Conservation (phyloP, 92 coral and sea anemone genomes). For the Zoanthus sansibaricus region DNA sequence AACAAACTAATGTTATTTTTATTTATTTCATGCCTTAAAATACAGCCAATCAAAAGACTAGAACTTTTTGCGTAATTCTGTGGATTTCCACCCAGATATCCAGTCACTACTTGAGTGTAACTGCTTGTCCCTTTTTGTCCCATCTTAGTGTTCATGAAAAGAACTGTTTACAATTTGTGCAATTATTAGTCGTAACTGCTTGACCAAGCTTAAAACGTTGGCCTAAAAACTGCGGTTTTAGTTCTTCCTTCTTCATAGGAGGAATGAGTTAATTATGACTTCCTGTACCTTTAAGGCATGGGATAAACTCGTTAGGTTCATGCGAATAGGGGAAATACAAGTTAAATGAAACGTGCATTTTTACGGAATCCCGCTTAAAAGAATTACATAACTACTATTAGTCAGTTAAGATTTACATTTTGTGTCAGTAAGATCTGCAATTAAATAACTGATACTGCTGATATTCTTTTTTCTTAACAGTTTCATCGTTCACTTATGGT, state of each 20-base stretch:
- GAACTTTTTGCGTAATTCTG: no score
- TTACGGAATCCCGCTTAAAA: background rate
- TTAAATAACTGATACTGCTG: background rate
- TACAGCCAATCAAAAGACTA: no score
- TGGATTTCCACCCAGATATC: no score
- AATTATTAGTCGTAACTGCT: background rate
- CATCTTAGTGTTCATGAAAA: background rate
- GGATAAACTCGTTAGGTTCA: background rate
- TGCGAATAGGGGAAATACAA: background rate
- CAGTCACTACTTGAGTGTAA: no score
- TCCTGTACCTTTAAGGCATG: background rate
- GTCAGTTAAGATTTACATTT: no score
- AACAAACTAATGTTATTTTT: no score
- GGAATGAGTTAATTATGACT: background rate
- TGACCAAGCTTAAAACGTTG: background rate
- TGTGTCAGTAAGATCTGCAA: background rate
- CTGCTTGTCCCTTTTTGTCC: no score
- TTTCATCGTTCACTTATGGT: constrained; percentile 73
- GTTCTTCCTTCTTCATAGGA: background rate
- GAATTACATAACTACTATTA: background rate
- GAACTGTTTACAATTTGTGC: background rate
- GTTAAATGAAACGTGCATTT: background rate
- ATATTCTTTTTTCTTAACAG: constrained; percentile 26
- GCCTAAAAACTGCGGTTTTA: background rate
- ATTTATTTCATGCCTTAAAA: no score